Evolutionary conservation across 2,113 vertebrate species (phyloP).

Genomic region (Perca fluviatilis): DNA sequence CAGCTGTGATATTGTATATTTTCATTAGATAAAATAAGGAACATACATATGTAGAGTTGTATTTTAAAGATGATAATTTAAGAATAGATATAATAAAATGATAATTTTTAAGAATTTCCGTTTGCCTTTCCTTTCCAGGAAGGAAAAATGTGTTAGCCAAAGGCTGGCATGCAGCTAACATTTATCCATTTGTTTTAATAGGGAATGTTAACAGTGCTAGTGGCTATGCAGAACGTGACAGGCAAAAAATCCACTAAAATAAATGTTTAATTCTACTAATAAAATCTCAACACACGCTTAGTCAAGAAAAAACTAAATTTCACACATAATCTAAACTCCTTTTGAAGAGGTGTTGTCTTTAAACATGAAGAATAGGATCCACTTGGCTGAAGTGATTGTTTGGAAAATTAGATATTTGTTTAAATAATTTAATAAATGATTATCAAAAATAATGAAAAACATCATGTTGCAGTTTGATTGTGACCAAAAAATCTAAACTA

Average conservation of each 20-base stretch:
- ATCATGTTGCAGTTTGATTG: neutral
- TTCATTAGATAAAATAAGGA: slow-evolving; percentile 27
- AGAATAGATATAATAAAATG: slow-evolving; percentile 14
- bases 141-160: slow-evolving; percentile 7
- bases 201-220: slow-evolving; percentile 29
- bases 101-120: slow-evolving; percentile 1
- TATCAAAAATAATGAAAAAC: neutral
- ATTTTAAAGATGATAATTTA: slow-evolving; percentile 49
- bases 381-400: neutral
- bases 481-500: neutral
- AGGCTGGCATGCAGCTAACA: slow-evolving; percentile 20
- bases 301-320: slow-evolving; percentile 50
- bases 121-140: slow-evolving; percentile 20
- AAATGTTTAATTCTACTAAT: slow-evolving; percentile 17
- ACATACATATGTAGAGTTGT: slow-evolving; percentile 7
- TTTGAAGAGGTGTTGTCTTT: slow-evolving; percentile 20
- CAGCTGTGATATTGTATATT: slow-evolving; percentile 54
- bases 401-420: neutral
- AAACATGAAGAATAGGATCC: slow-evolving; percentile 24
- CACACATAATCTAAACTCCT: slow-evolving; percentile 4
- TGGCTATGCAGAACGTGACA: neutral
- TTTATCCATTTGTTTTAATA: slow-evolving; percentile 1
- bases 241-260: slow-evolving; percentile 3
- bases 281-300: slow-evolving; percentile 7
- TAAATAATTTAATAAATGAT: neutral